Evolutionary conservation across 2,797 vertebrate species (phyloP).

Genomic region (Cossypha heuglini): DNA sequence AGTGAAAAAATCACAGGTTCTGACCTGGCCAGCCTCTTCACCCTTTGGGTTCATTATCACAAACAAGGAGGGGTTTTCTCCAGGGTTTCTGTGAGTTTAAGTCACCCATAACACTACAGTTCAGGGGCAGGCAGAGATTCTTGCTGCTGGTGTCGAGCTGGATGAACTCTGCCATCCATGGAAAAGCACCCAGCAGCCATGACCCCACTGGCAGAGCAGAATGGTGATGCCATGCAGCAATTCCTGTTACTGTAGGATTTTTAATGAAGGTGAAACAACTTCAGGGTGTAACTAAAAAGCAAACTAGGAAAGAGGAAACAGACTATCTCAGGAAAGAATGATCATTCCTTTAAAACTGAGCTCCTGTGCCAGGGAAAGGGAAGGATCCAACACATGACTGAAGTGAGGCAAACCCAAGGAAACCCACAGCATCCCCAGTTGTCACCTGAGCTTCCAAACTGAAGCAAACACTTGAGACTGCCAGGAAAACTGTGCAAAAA

Average conservation of each 20-base stretch:
- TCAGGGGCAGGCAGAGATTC: background rate
- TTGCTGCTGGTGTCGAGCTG: background rate
- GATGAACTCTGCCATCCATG: background rate
- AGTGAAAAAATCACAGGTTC: background rate
- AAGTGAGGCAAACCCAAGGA: background rate
- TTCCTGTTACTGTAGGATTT: background rate
- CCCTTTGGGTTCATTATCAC: background rate
- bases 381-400: accelerated
- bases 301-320: background rate
- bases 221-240: background rate
- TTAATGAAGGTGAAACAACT: background rate
- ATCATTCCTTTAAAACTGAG: background rate
- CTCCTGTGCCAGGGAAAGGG: background rate
- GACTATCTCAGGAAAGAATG: background rate
- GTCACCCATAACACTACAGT: background rate
- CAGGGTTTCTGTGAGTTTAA: background rate
- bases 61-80: background rate
- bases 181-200: background rate
- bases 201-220: background rate
- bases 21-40: background rate
- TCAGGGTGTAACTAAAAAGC: background rate
- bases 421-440: background rate
- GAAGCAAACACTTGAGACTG: background rate
- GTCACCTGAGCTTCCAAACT: background rate
- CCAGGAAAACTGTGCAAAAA: background rate